phyloP scores from a whole-genome alignment of 2,888 invertebrate genomes.

The Tribolium freemani region DNA sequence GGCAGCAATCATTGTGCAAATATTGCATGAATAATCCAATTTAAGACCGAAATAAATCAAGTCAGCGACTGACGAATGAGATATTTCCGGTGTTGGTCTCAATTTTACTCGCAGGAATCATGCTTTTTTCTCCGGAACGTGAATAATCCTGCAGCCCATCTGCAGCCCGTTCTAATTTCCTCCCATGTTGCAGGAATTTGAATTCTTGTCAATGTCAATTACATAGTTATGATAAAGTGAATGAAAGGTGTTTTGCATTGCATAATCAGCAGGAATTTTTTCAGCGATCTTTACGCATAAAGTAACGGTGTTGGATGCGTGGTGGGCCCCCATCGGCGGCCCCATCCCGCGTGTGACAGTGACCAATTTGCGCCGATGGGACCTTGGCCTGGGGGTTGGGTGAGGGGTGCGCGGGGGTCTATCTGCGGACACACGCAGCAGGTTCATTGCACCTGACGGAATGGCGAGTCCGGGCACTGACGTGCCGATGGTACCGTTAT shows the following conservation, averaged over 20 bases:
- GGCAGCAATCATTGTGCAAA: neutral
- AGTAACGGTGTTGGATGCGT: neutral
- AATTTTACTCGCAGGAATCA: neutral
- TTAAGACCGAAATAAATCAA: neutral
- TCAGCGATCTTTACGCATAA: neutral
- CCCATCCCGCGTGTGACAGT: conserved; percentile 45
- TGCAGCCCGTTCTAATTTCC: neutral
- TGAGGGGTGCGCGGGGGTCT: conserved; percentile 46
- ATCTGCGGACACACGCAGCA: conserved; percentile 53
- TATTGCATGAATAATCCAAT: neutral
- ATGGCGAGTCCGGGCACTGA: conserved; percentile 66
- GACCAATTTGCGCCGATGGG: conserved; percentile 44
- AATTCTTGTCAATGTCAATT: conserved; percentile 16
- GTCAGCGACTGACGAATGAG: neutral
- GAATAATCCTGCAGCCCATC: neutral
- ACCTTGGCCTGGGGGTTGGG: conserved; percentile 43
- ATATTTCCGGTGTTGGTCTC: neutral
- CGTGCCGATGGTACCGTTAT: conserved; percentile 64
- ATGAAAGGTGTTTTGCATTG: conserved; percentile 10
- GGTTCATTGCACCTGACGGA: conserved; percentile 69
- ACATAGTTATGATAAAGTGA: conserved; percentile 16
- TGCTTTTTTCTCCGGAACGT: neutral
- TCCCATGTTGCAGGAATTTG: neutral
- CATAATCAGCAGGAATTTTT: neutral
- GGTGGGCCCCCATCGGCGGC: conserved; percentile 31